Evolutionary conservation across 2,113 vertebrate species (phyloP).

Genomic region (Suricata suricatta): DNA sequence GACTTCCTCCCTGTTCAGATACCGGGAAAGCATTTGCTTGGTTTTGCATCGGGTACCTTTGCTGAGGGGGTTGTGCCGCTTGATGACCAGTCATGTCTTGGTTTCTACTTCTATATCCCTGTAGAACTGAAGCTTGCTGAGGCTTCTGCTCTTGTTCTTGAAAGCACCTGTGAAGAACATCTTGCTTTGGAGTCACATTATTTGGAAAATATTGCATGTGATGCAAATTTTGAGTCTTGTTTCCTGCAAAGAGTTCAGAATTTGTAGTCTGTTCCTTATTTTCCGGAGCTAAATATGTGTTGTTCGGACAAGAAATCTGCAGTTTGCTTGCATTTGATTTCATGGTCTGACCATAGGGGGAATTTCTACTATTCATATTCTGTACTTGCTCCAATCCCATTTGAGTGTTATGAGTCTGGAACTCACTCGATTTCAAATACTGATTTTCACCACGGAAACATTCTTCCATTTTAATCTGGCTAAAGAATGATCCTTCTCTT

Average conservation of each 20-base stretch:
- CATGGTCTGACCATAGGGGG: constrained; percentile 74
- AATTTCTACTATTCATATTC: constrained; percentile 76
- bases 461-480: constrained; percentile 82
- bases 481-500: constrained; percentile 68
- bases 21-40: constrained; percentile 83
- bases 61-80: constrained; percentile 68
- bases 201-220: constrained; percentile 85
- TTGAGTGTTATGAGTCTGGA: constrained; percentile 81
- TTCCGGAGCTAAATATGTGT: constrained; percentile 74
- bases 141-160: constrained; percentile 82
- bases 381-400: constrained; percentile 83
- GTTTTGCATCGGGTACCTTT: constrained; percentile 82
- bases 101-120: constrained; percentile 77
- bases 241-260: constrained; percentile 72
- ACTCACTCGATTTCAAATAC: constrained; percentile 83
- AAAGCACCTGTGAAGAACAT: constrained; percentile 83
- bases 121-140: constrained; percentile 76
- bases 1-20: constrained; percentile 81
- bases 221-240: constrained; percentile 81
- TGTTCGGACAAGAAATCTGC: constrained; percentile 83
- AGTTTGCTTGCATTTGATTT: constrained; percentile 67
- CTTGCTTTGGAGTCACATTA: constrained; percentile 86
- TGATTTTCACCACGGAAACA: constrained; percentile 81
- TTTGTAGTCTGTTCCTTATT: constrained; percentile 75
- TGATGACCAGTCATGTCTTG: constrained; percentile 72